These are phyloP conservation scores for Sitta carolinensis DNA, from an alignment of 2,797 vertebrate genomes.

Conservation along the genomic window DNA sequence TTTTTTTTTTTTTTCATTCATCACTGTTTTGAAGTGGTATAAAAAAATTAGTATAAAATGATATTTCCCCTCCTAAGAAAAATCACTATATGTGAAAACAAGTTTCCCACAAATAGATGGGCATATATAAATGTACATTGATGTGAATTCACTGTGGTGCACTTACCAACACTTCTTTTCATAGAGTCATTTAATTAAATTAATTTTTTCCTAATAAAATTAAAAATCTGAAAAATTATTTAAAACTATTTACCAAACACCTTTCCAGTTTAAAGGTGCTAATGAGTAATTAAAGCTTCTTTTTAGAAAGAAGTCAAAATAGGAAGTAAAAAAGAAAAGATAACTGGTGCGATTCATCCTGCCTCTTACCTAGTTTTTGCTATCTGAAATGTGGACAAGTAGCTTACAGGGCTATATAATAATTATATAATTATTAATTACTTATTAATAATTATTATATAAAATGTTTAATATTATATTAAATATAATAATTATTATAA, in stretches of 20 bases:
- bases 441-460: too few species aligned
- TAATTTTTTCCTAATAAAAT: background rate
- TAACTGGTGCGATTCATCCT: background rate
- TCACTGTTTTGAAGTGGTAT: background rate
- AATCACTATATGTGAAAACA: background rate
- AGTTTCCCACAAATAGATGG: background rate
- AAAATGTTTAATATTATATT: too few species aligned
- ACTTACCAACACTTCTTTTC: background rate
- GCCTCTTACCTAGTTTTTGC: background rate
- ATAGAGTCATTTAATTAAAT: background rate
- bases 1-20: background rate
- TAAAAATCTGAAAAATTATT: background rate
- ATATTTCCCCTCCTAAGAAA: background rate
- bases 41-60: background rate
- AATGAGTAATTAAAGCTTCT: background rate
- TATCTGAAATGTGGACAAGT: background rate
- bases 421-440: too few species aligned
- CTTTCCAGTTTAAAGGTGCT: background rate
- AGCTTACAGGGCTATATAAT: background rate
- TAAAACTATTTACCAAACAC: background rate
- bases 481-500: too few species aligned
- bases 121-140: background rate
- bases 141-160: background rate
- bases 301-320: background rate
- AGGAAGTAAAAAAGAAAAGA: background rate